Evolutionary conservation across 2,113 vertebrate species (phyloP).

Genomic region (Anarrhichthys ocellatus): DNA sequence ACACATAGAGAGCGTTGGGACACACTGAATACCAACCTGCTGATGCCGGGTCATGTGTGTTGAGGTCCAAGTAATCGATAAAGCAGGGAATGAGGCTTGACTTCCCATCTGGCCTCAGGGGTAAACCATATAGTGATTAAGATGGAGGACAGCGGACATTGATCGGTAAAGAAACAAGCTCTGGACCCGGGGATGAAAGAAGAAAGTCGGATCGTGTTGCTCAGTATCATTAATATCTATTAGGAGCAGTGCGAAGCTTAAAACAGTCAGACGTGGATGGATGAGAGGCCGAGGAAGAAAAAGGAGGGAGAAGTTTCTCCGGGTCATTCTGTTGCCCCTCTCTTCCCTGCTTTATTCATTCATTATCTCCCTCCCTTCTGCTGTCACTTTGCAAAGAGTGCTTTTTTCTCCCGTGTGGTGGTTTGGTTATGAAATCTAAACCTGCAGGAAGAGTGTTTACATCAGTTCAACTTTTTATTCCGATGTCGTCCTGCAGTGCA

Average conservation of each 20-base stretch:
- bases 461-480: conserved; percentile 26
- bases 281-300: conserved; percentile 21
- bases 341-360: conserved; percentile 42
- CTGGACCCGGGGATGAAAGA: conserved; percentile 33
- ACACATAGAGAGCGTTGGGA: conserved; percentile 5
- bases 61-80: conserved; percentile 48
- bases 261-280: conserved; percentile 45
- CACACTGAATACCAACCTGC: conserved; percentile 35
- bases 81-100: conserved; percentile 19
- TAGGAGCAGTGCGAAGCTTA: conserved; percentile 18
- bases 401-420: conserved; percentile 36
- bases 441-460: conserved; percentile 21
- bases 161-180: conserved; percentile 57
- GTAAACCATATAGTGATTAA: conserved; percentile 53
- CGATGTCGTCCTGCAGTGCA: conserved; percentile 1
- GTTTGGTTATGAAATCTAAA: conserved; percentile 45
- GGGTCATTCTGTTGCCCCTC: conserved; percentile 40
- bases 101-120: conserved; percentile 38
- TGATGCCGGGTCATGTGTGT: conserved; percentile 31
- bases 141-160: conserved; percentile 56
- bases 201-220: conserved; percentile 58
- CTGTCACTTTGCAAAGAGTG: conserved; percentile 24
- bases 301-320: conserved; percentile 31
- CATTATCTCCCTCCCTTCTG: conserved; percentile 50
- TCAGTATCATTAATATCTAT: conserved; percentile 64